Percentiles rank a stretch among this genome's conserved stretches.
phyloP scores from a whole-genome alignment of 2,888 invertebrate genomes.

The Caenorhabditis imperialis region DNA sequence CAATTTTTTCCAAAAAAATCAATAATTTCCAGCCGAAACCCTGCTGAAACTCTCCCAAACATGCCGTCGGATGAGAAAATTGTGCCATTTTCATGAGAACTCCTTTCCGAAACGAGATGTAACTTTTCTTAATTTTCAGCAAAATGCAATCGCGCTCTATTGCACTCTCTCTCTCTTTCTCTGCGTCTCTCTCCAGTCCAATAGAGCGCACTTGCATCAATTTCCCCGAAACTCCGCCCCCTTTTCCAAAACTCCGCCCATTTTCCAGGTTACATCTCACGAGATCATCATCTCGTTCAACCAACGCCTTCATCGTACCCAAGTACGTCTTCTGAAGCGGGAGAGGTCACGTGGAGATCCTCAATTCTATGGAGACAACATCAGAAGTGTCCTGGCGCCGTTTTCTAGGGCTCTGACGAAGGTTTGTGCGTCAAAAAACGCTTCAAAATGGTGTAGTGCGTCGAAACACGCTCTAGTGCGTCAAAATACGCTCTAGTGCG shows the following conservation, averaged over 20 bases:
- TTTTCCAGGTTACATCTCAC: conserved; percentile 42
- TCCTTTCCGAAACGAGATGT: conserved; percentile 34
- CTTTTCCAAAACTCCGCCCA: too few species aligned
- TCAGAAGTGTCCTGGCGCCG: conserved; percentile 28
- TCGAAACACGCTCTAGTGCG: too few species aligned
- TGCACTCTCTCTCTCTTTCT: too few species aligned
- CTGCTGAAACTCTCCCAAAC: conserved; percentile 46
- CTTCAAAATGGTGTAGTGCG: too few species aligned
- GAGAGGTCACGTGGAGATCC: conserved; percentile 37
- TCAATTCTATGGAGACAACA: conserved; percentile 14
- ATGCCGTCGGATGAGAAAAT: conserved; percentile 22
- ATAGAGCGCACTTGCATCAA: too few species aligned
- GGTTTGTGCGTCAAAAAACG: background rate
- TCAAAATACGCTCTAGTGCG: too few species aligned
- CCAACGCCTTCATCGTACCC: conserved; percentile 23
- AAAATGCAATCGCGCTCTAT: too few species aligned
- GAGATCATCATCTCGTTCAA: conserved; percentile 52
- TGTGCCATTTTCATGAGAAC: conserved; percentile 24
- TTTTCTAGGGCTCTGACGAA: conserved; percentile 38
- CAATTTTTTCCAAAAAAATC: too few species aligned
- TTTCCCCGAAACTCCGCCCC: background rate
- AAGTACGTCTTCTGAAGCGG: conserved; percentile 47
- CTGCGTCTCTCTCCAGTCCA: too few species aligned
- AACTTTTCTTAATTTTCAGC: background rate
- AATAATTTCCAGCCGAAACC: conserved; percentile 43